Base-by-base conservation (phyloP, 2,113 vertebrate species). In the Thamnophis sirtalis region DNA sequence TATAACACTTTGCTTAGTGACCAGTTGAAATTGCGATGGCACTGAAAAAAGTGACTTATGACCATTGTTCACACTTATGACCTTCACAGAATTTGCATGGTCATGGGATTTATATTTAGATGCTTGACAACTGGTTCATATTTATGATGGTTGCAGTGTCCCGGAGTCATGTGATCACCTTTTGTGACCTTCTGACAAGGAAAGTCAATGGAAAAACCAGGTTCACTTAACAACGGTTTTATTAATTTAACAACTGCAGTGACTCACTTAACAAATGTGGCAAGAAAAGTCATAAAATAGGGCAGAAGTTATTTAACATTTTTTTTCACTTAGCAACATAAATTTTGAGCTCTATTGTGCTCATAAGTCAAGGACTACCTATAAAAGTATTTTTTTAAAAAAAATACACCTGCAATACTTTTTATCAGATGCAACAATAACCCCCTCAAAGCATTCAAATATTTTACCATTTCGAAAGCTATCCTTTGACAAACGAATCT, bases 401-500 rank as follows among this genome's bases (percentile, higher is more conserved):
- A 21, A 80, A 38, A 33, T n/a, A 80, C 28, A n/a, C 28, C 63
- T 33, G n/a, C n/a, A 17, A 73, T 73, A 11, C 11, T 73, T 73
- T 28, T 73, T 33, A 33, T 80, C 19, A 38, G 7, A 80, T 91
- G 88, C 91, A 92, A 80, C 89, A 88, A 94, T 43, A 38, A 38
- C 33, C 68, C 73, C 17, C 33, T 21, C 33, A 19, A 80, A 80
- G 15, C 19, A 43, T 73, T n/a, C 24, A 51, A 28, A 86, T 86
- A 51, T n/a, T 51, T 26, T 28, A 49, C 11, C 49, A 53, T 51
- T 38, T 43, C 92, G 73, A 26, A 88, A 95, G 93, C 93, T 95
- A 93, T 88, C 86, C 73, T 89, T 90, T 85, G 28, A 95, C 92
- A 95, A 92, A 92, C 63, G 89, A 96, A 95, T 95, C 90, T 7